These are phyloP conservation scores for Cliona cf. orientalis DNA, from an alignment of 37 sponge, comb jelly and placozoan genomes.

Conservation along the genomic window DNA sequence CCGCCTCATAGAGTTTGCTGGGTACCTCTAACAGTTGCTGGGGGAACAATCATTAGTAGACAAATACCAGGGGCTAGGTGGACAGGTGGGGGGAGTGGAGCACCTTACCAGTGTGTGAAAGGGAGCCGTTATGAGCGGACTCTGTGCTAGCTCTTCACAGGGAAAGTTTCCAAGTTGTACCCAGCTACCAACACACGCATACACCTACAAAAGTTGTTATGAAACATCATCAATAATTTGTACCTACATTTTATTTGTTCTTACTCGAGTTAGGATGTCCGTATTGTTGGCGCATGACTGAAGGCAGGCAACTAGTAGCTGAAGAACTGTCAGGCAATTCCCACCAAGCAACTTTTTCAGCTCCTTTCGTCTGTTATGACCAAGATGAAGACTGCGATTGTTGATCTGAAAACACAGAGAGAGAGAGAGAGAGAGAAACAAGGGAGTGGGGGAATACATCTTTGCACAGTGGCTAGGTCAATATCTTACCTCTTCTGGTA, in stretches of 20 bases:
- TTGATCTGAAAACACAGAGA: slow-evolving; percentile 27
- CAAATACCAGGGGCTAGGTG: too few relatives aligned
- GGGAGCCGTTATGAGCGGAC: slow-evolving; percentile 52
- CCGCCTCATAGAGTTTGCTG: slow-evolving; percentile 57
- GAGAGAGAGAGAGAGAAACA: background rate
- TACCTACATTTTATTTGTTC: too few relatives aligned
- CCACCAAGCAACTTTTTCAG: slow-evolving; percentile 27
- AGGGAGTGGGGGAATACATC: background rate
- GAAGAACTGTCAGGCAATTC: slow-evolving; percentile 54
- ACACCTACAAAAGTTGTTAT: slow-evolving; percentile 43
- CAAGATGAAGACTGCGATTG: slow-evolving; percentile 58
- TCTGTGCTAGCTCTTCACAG: slow-evolving; percentile 59
- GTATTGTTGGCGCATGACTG: slow-evolving; percentile 12
- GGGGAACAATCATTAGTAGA: background rate
- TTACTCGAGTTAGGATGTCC: slow-evolving; percentile 36
- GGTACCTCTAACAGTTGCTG: slow-evolving; percentile 54
- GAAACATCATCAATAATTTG: background rate
- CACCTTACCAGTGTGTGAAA: slow-evolving; percentile 71
- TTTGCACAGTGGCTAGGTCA: background rate
- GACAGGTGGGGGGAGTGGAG: background rate
- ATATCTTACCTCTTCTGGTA: slow-evolving; percentile 82
- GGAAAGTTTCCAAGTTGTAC: slow-evolving; percentile 68
- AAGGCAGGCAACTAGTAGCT: slow-evolving; percentile 49
- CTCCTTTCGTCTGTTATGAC: slow-evolving; percentile 60
- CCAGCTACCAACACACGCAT: slow-evolving; percentile 79